Evolutionary conservation across 2,888 invertebrate genomes (phyloP), one percentile per base, ranked within the genome.

Genomic region (Meteorus colon): DNA sequence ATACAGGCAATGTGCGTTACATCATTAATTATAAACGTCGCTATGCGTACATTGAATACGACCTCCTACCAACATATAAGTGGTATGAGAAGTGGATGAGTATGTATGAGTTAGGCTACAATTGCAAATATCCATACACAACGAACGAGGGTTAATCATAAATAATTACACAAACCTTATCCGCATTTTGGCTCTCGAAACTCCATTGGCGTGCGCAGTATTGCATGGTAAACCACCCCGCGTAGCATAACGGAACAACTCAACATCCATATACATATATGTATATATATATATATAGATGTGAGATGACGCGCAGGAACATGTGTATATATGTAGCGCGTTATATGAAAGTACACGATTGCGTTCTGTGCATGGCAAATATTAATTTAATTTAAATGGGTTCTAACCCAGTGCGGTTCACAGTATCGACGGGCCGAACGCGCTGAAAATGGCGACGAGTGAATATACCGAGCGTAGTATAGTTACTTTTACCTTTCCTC

Each of bases 301-400:
- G 34, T 1, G 68, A 34, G 34, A 34, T 34, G 34, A 34, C 8
- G 34, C 34, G 34, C 8, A 34, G 34, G 34, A 6, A 2, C 8
- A 34, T 34, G 34, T 34, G 8, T 60, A 34, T 66, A 41, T 37
- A 14, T 67, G 27, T 41, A 62, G 45, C 14, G 45, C 14, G 31
- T 29, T 27, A 59, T 66, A 74, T 31, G 24, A 59, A 63, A 41
- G 59, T 51, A 48, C 27, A 45, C 51, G 73, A 45, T 55, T 48
- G 76, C 77, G 41, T 59, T 63, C 78, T 77, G 81, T 78, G 81
- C 81, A 81, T 79, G 82, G 81, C 83, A 88, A 88, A 89, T 87
- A 88, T 88, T 89, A 88, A 88, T 88, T 87, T 84, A 86, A 87
- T 86, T 87, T 84, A 85, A 88, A 87, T 85, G 84, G 83, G 80